Percentiles rank a stretch among this genome's conserved stretches.
Evolutionary conservation across 2,797 vertebrate species (phyloP).

Genomic region (Enteromius unitaeniatus): DNA sequence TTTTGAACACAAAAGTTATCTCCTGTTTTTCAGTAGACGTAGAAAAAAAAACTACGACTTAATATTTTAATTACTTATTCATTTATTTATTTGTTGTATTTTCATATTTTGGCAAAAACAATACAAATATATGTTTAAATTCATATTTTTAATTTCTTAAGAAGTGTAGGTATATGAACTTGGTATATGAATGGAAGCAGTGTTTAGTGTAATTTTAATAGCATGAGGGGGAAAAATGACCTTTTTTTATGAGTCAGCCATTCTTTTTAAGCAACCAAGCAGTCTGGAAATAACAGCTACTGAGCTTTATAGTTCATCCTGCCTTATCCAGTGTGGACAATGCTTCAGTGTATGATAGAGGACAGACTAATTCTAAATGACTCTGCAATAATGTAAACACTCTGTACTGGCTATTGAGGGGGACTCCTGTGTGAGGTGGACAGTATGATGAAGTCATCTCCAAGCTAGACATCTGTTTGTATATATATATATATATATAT

Average conservation of each 20-base stretch:
- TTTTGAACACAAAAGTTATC: not conserved
- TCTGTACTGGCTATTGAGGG: slow-evolving; percentile 3
- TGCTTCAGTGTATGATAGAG: not conserved
- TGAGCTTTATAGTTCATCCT: not conserved
- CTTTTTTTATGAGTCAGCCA: not conserved
- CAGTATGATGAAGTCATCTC: slow-evolving; percentile 48
- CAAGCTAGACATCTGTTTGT: slow-evolving; percentile 48
- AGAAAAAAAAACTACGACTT: not conserved
- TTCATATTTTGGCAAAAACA: not conserved
- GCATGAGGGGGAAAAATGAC: not conserved
- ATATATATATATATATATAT: slow-evolving; percentile 31
- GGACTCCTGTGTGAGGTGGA: slow-evolving; percentile 25
- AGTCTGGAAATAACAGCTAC: not conserved
- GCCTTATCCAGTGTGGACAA: not conserved
- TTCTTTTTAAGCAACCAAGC: not conserved
- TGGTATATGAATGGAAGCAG: not conserved
- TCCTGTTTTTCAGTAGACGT: not conserved
- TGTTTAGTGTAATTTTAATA: not conserved
- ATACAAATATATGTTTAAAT: too few species aligned
- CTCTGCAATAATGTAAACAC: slow-evolving; percentile 40
- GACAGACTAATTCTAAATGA: slow-evolving; percentile 31
- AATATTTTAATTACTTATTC: not conserved
- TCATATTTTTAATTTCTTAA: not conserved
- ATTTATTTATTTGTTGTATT: too few species aligned
- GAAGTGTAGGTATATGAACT: not conserved